These are phyloP conservation scores for Hystrix brachyura DNA, from an alignment of 2,113 vertebrate genomes.

Conservation along the genomic window DNA sequence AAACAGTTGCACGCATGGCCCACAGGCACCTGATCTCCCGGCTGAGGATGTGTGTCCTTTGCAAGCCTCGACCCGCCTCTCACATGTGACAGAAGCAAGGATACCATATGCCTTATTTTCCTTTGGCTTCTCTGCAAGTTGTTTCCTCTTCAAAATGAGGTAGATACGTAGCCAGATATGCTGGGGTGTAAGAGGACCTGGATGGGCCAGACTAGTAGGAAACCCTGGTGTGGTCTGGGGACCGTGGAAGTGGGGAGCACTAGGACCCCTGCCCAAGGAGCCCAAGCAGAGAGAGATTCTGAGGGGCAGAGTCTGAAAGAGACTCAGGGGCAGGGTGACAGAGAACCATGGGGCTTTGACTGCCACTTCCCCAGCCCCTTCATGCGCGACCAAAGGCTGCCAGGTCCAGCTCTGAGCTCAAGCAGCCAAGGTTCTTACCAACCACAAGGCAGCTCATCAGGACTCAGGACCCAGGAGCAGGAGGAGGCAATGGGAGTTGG, in stretches of 20 bases:
- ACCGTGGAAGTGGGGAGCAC: fast-evolving
- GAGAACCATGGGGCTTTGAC: not conserved
- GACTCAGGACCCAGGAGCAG: not conserved
- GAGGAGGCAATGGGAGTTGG: not conserved
- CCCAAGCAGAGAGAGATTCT: not conserved
- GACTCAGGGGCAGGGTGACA: not conserved
- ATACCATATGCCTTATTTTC: not conserved
- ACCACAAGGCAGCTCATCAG: not conserved
- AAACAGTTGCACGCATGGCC: too few species aligned
- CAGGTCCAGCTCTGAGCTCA: not conserved
- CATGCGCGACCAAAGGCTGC: not conserved
- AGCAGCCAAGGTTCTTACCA: not conserved
- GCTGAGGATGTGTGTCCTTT: not conserved
- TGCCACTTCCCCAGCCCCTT: not conserved
- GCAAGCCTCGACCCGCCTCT: not conserved
- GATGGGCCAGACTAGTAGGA: not conserved
- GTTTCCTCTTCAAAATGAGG: not conserved
- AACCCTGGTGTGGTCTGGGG: not conserved
- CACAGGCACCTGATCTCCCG: not conserved
- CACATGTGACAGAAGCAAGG: not conserved
- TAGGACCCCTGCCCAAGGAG: not conserved
- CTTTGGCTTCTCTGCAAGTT: not conserved
- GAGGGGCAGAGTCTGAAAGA: not conserved
- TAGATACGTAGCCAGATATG: too few species aligned
- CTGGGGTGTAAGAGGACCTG: not conserved